Evolutionary conservation across 2,888 invertebrate genomes (phyloP).

Genomic region (Harmothoe impar): DNA sequence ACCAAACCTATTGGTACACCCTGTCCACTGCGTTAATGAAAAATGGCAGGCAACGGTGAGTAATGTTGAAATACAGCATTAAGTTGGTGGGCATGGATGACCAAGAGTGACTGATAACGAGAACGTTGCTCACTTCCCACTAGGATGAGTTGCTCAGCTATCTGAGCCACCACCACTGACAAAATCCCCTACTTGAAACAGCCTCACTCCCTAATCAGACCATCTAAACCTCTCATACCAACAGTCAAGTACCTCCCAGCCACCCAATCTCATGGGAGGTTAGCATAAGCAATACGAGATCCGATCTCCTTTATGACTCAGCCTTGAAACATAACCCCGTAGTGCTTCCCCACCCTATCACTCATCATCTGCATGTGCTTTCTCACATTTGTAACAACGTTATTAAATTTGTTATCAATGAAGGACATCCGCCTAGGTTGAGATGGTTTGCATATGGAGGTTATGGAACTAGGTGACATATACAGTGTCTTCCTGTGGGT

Average conservation of each 20-base stretch:
- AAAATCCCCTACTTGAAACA: neutral
- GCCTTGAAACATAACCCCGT: too few relatives aligned
- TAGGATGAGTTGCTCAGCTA: neutral
- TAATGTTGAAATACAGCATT: neutral
- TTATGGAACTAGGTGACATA: too few relatives aligned
- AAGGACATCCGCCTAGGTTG: too few relatives aligned
- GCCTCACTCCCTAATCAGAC: neutral
- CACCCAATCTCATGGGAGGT: neutral
- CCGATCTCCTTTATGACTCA: too few relatives aligned
- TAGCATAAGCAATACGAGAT: too few relatives aligned
- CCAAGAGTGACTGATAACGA: neutral
- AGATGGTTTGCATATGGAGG: too few relatives aligned
- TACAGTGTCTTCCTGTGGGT: too few relatives aligned
- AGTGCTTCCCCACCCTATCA: too few relatives aligned
- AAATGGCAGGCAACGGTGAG: neutral
- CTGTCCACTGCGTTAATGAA: neutral
- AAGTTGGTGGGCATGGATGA: neutral
- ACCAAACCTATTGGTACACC: too few relatives aligned
- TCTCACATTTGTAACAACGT: too few relatives aligned
- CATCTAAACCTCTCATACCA: neutral
- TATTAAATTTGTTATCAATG: too few relatives aligned
- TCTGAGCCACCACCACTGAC: neutral
- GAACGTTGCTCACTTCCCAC: neutral
- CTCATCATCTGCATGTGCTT: too few relatives aligned
- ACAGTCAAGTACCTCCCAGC: neutral